A percentile compares a stretch with the other conserved stretches of the same genome.
Evolutionary conservation across 2,888 invertebrate genomes (phyloP).

Genomic region (Adela reaumurella): DNA sequence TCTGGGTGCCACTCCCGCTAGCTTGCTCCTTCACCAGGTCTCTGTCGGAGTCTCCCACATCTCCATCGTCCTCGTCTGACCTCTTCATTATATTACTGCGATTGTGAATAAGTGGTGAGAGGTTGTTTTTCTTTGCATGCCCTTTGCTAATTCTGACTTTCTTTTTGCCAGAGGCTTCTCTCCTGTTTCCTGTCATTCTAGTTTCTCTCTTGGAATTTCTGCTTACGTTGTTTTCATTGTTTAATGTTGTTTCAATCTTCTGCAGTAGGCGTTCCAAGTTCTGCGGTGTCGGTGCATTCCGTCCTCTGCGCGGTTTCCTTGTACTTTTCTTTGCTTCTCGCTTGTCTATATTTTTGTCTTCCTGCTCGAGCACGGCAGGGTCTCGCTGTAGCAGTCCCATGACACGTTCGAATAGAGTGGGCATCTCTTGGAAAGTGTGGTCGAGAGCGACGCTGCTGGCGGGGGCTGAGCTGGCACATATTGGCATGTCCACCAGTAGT

Average conservation of each 20-base stretch:
- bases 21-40: background rate
- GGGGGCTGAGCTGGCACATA: background rate
- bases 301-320: too few relatives aligned
- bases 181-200: too few relatives aligned
- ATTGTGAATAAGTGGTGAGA: too few relatives aligned
- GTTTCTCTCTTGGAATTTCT: too few relatives aligned
- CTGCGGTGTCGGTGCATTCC: background rate
- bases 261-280: background rate
- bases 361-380: constrained; percentile 27
- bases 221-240: background rate
- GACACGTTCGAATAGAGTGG: constrained; percentile 27
- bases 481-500: background rate
- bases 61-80: background rate
- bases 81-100: background rate
- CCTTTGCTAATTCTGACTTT: too few relatives aligned
- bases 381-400: constrained; percentile 22
- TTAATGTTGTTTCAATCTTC: too few relatives aligned
- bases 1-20: background rate
- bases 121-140: too few relatives aligned
- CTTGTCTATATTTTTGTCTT: constrained; percentile 13
- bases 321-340: background rate
- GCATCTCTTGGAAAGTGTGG: constrained; percentile 25
- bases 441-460: constrained; percentile 17
- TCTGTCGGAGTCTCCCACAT: background rate
- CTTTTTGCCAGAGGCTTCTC: too few relatives aligned